Base-by-base conservation (phyloP, 35 echinoderm and acorn worm species). In the Apostichopus japonicus region DNA sequence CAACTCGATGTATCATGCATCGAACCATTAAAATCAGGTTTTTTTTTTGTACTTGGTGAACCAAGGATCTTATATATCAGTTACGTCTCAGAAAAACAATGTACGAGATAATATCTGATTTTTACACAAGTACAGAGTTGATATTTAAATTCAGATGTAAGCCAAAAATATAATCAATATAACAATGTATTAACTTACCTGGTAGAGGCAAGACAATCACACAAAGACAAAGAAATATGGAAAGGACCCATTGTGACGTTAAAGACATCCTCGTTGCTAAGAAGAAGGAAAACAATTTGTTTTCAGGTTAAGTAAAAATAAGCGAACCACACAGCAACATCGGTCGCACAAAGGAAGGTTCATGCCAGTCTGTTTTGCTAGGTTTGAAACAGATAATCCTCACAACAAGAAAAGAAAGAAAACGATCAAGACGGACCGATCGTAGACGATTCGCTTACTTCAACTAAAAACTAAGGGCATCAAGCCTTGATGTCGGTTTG, bases 401-500 rank as follows among this genome's bases (percentile, higher is more conserved):
- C 71, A 75, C 71, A 14, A 75, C 71, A 75, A 23, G 71, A 75
- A 75, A 75, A 6, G 71, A 75, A 75, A 75, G 71, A 21, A 75
- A 75, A 75, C 71, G 71, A 19, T 15, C 14, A 75, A 75, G 17
- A 21, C 17, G n/a, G 71, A 15, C 71, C 71, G 11, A 14, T 75
- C n/a, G 71, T 75, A 19, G 22, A 14, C n/a, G 17, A 75, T 75
- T 75, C 71, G 71, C 71, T 75, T 23, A 75, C 71, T 21, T 75
- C 17, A 58, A 44, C 33, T 44, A 44, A 44, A 44, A 17, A 84
- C 23, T 84, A n/a, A 57, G 81, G 54, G 56, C 81, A 84, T 54
- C 54, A 84, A 55, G 81, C 81, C 81, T 84, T 84, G 55, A 55
- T 84, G 33, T 84, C 19, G 54, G 81, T 84, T 84, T 84, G 54